A percentile compares a stretch with the other conserved stretches of the same genome.
phyloP scores from a whole-genome alignment of 2,888 invertebrate genomes.

The Platynereis dumerilii region DNA sequence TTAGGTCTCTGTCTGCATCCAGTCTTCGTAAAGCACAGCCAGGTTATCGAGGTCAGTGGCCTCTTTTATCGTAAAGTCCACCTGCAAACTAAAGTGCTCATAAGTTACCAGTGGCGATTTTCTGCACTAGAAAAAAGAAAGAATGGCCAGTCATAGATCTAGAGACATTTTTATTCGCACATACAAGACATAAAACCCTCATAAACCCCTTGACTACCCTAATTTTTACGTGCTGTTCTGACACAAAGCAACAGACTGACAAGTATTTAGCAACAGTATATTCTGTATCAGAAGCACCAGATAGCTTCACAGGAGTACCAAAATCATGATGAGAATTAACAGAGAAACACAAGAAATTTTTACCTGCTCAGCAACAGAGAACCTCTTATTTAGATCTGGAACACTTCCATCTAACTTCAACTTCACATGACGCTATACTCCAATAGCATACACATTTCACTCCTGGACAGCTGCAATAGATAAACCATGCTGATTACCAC shows the following conservation, averaged over 20 bases:
- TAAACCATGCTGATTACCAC: background rate
- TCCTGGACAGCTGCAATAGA: conserved; percentile 70
- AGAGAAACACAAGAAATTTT: background rate
- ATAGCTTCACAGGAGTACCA: too few species aligned
- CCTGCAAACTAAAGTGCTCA: conserved; percentile 72
- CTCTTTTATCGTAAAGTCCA: conserved; percentile 91
- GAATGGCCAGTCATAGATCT: too few species aligned
- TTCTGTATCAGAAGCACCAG: too few species aligned
- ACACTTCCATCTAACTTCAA: conserved; percentile 94
- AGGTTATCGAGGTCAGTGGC: conserved; percentile 92
- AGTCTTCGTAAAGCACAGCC: conserved; percentile 97
- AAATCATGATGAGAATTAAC: too few species aligned
- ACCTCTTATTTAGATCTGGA: conserved; percentile 78
- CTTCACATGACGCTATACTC: conserved; percentile 91
- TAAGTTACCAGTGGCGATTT: conserved; percentile 28
- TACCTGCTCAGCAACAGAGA: conserved; percentile 81
- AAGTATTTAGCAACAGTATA: too few species aligned
- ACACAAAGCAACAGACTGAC: too few species aligned
- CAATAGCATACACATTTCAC: conserved; percentile 87
- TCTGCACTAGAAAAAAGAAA: too few species aligned
- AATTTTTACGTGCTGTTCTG: too few species aligned
- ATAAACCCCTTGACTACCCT: too few species aligned
- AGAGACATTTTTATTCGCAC: background rate
- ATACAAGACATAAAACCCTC: background rate
- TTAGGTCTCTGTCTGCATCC: conserved; percentile 72